A percentile compares a stretch with the other conserved stretches of the same genome.
These are phyloP conservation scores for Amiota minor DNA, from an alignment of 2,888 invertebrate species.

Conservation along the genomic window DNA sequence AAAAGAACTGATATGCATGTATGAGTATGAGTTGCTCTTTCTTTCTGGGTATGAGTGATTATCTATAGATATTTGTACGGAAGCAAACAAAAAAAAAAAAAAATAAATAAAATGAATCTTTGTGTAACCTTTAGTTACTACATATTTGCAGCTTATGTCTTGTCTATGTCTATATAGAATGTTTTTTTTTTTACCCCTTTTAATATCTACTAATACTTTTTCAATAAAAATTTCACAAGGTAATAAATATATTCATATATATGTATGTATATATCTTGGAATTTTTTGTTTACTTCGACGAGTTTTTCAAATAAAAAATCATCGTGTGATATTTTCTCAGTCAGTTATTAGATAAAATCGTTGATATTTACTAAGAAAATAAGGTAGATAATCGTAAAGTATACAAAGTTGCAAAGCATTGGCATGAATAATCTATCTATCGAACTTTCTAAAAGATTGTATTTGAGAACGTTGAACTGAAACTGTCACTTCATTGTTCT, in stretches of 20 bases:
- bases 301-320: neutral
- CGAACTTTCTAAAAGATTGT: too few species aligned
- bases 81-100: constrained; percentile 21
- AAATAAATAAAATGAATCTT: constrained; percentile 20
- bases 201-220: neutral
- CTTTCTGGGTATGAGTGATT: too few species aligned
- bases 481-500: too few species aligned
- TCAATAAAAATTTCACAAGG: too few species aligned
- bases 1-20: neutral
- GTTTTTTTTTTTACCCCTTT: constrained; percentile 1
- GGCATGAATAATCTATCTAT: too few species aligned
- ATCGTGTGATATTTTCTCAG: neutral
- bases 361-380: too few species aligned
- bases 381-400: too few species aligned
- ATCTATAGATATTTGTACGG: constrained; percentile 4
- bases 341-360: too few species aligned
- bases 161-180: neutral
- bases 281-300: neutral
- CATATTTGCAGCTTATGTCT: constrained; percentile 3
- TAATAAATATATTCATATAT: too few species aligned
- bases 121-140: constrained; percentile 21
- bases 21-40: neutral
- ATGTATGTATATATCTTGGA: neutral
- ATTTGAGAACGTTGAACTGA: too few species aligned
- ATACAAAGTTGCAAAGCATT: too few species aligned